These are phyloP conservation scores for Spilogale gracilis DNA, from an alignment of 2,113 vertebrate genomes.

Conservation along the genomic window DNA sequence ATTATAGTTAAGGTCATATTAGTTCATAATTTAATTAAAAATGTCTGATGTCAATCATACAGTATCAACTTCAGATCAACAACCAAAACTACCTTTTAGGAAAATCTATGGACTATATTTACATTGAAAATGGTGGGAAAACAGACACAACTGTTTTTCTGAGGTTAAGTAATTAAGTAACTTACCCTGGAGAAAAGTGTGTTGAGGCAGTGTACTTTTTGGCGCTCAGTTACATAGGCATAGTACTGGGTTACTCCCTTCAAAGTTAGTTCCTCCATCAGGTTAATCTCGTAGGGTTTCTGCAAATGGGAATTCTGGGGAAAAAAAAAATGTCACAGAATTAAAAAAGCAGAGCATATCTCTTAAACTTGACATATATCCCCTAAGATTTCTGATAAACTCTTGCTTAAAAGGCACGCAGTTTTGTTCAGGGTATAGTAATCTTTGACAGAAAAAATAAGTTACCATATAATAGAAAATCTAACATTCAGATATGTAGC, in stretches of 20 bases:
- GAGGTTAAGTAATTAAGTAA: not conserved
- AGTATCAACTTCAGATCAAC: not conserved
- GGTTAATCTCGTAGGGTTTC: constrained; percentile 99
- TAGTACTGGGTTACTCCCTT: constrained; percentile 99
- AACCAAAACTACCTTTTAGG: not conserved
- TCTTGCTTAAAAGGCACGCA: not conserved
- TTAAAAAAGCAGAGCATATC: not conserved
- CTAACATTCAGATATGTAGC: not conserved
- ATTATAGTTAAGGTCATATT: not conserved
- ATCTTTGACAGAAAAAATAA: not conserved
- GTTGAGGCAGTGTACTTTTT: constrained; percentile 99
- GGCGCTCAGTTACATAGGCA: constrained; percentile 98
- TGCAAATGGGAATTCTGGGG: constrained; percentile 96
- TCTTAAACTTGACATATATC: not conserved
- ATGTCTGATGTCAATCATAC: not conserved
- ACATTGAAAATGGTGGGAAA: not conserved
- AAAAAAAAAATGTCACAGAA: not conserved
- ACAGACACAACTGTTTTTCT: not conserved
- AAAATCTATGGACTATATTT: not conserved
- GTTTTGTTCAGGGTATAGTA: constrained; percentile 9
- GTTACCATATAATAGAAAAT: not conserved
- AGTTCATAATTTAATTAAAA: constrained; percentile 53
- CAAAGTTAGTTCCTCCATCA: constrained; percentile 99
- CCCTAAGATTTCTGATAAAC: not conserved
- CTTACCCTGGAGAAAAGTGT: constrained; percentile 98